These are phyloP conservation scores for Tylochromis polylepis DNA, from an alignment of 2,113 vertebrate genomes.

Conservation along the genomic window DNA sequence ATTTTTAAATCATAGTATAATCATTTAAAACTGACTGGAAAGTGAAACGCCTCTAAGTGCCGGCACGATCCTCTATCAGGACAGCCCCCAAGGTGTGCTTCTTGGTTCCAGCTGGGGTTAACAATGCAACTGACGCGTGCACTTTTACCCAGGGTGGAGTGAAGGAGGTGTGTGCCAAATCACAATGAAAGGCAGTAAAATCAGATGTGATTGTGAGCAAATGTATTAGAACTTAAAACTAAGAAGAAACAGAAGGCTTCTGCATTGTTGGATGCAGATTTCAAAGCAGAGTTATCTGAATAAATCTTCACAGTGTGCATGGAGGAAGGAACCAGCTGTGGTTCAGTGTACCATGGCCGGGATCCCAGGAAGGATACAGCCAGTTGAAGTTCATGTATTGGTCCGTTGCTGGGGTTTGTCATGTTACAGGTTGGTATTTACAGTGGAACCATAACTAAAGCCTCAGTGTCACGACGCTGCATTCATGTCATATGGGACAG, in stretches of 20 bases:
- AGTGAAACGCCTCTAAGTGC: neutral
- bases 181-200: neutral
- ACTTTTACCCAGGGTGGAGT: neutral
- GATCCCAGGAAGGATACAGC: neutral
- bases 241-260: neutral
- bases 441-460: neutral
- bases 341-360: neutral
- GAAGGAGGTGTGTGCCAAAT: neutral
- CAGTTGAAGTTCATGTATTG: neutral
- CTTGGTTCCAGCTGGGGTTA: neutral
- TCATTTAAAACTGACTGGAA: neutral
- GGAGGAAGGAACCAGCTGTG: slow-evolving; percentile 20
- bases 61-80: neutral
- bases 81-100: neutral
- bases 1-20: neutral
- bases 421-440: slow-evolving; percentile 21
- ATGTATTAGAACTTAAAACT: neutral
- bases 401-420: neutral
- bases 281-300: neutral
- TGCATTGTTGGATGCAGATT: slow-evolving; percentile 1
- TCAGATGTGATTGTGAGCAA: slow-evolving; percentile 14
- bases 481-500: neutral
- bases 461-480: neutral
- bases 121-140: neutral
- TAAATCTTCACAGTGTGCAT: slow-evolving; percentile 60